Evolutionary conservation across 2,113 vertebrate genomes (phyloP).

Genomic region (Pedionomus torquatus): DNA sequence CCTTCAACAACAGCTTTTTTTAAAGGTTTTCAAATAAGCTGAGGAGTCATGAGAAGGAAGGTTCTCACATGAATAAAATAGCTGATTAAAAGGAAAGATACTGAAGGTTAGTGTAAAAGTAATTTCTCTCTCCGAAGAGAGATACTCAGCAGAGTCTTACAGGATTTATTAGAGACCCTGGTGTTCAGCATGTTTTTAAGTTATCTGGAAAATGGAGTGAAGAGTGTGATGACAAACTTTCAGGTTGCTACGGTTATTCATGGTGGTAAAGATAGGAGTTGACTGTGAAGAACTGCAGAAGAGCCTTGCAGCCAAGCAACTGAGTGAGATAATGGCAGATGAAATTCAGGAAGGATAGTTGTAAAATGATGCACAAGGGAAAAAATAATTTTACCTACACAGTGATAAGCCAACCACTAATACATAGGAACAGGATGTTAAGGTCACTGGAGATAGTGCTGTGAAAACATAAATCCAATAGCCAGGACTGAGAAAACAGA

Average conservation of each 20-base stretch:
- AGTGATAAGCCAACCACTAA: conserved; percentile 6
- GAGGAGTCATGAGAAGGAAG: not conserved
- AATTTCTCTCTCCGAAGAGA: not conserved
- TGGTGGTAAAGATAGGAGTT: not conserved
- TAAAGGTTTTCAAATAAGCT: not conserved
- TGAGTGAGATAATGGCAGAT: conserved; percentile 25
- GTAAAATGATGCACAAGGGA: not conserved
- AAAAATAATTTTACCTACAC: not conserved
- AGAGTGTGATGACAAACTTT: conserved; percentile 23
- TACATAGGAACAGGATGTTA: not conserved
- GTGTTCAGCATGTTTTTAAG: not conserved
- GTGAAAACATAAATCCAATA: not conserved
- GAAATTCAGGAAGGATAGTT: not conserved
- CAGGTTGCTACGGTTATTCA: not conserved
- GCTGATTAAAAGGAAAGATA: conserved; percentile 15
- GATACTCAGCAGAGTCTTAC: not conserved
- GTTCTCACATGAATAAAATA: not conserved
- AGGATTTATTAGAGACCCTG: not conserved
- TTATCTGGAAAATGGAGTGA: not conserved
- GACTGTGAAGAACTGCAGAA: not conserved
- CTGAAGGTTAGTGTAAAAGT: not conserved
- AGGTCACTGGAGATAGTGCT: not conserved
- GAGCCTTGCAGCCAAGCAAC: not conserved
- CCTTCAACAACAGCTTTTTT: not conserved
- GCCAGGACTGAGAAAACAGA: not conserved